Evolutionary conservation across 2,797 vertebrate species (phyloP), one percentile per base, ranked within the genome.

Genomic region (Acestrorhynchus altus): DNA sequence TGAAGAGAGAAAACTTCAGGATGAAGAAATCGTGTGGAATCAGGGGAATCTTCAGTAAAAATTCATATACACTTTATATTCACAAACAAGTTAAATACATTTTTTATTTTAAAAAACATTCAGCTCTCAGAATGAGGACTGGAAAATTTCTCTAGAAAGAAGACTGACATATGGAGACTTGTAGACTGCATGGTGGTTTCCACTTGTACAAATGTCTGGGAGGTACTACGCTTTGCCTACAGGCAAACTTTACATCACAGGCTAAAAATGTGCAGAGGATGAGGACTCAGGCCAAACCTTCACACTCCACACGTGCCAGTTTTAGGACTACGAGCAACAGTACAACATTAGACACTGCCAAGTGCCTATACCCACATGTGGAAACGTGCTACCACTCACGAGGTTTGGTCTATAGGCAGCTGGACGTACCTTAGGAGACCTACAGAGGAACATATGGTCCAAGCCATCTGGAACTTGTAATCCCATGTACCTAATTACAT

Each of bases 391-490:
- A 61, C 60, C 70, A 70, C 57, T 74, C 74, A 78, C 82, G 76
- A 74, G 75, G 51, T 67, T 39, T 20, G 63, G 74, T 78, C 77
- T 49, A 81, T 49, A 35, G 42, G 73, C 74, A 83, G 72, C 75
- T 69, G 70, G 80, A 81, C n/a, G 12, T 56, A 20, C 22, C 52
- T 56, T 26, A 78, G 47, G 61, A 67, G 72, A 71, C 47, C 46
- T 59, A 52, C 47, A 77, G 26, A 66, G 49, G 57, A 74, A 63
- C 4, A 28, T 16, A 72, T 15, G 4, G 20, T 61, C 39, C 51
- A 46, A 72, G 13, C 67, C 77, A 85, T 81, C 81, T 86, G 81
- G 74, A 84, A 78, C 42, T 51, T 54, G 60, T 80, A 84, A 80
- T 73, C 64, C 70, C n/a, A 64, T 22, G 8, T 66, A 70, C 79